Base-by-base conservation (phyloP, 2,113 vertebrate species). In the Poeciliopsis prolifica region DNA sequence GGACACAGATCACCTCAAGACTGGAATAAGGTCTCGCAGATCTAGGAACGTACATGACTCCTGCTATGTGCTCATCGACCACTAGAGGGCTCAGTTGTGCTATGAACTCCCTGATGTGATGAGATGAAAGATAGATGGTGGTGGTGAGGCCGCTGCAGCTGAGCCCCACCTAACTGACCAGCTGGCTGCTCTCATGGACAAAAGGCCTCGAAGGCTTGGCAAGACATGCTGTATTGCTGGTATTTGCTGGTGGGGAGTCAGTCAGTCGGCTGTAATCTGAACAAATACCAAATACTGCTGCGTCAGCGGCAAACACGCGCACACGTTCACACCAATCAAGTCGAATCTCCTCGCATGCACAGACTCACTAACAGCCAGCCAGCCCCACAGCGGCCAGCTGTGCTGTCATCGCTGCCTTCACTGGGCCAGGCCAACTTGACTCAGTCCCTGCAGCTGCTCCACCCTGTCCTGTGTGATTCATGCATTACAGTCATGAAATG, bases 271-370 rank as follows among this genome's bases (percentile, higher is more conserved):
- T 72, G 75, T 82, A 79, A 82, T 86, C 85, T 89, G 90, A 78
- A 89, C 81, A 87, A 91, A 91, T 82, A 90, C 72, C 51, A 78
- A 88, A 91, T 90, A 85, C 82, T 88, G 92, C 90, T 82, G 79
- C 61, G 74, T 91, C 90, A 92, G 91, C 91, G 83, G 73, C 73
- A 77, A 76, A 74, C 60, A 9, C 62, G 7, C 62, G 65, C 44
- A 28, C 33, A 24, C 65, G 8, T 66, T 35, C 66, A 72, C 68
- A 37, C 44, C 13, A 3, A 65, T 63, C n/a, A 15, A 44, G 4
- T 61, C 70, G 31, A 63, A 70, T 48, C 11, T 72, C 24, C 74
- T 17, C 68, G 17, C 79, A 58, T 31, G 29, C 22, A 61, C 61
- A 4, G 31, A 70, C 48, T 30, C 72, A 61, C 60, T 17, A 44